These are phyloP conservation scores for Eilema griseolum DNA, from an alignment of 2,888 invertebrate species.

Conservation along the genomic window DNA sequence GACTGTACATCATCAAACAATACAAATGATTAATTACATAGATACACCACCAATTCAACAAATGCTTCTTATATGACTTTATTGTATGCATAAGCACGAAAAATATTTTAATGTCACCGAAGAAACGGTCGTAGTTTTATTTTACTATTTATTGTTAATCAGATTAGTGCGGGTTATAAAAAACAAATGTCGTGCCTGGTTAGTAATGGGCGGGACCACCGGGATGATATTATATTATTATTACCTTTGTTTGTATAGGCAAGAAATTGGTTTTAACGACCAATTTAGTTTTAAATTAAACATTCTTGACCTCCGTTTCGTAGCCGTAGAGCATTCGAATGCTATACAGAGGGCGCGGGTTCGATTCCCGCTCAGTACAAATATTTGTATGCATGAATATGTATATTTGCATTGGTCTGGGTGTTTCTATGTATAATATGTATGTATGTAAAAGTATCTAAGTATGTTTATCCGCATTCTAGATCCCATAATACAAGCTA, in stretches of 20 bases:
- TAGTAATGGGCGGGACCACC: constrained; percentile 67
- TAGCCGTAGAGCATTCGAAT: too few species aligned
- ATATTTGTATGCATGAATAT: too few species aligned
- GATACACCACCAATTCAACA: not conserved
- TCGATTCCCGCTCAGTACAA: too few species aligned
- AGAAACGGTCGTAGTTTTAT: constrained; percentile 46
- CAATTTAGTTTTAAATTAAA: not conserved
- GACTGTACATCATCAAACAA: not conserved
- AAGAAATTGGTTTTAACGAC: constrained; percentile 24
- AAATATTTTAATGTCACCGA: constrained; percentile 43
- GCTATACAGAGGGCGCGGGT: too few species aligned
- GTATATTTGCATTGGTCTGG: too few species aligned
- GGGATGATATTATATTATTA: constrained; percentile 46
- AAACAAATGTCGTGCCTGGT: constrained; percentile 61
- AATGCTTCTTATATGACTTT: constrained; percentile 18
- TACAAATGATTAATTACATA: constrained; percentile 2
- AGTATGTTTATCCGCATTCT: too few species aligned
- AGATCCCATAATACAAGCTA: too few species aligned
- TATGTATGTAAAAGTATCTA: too few species aligned
- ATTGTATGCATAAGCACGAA: constrained; percentile 41
- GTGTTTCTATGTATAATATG: too few species aligned
- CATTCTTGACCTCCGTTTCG: too few species aligned
- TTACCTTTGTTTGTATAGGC: constrained; percentile 55
- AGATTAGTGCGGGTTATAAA: constrained; percentile 66
- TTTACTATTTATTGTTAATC: constrained; percentile 68